phyloP scores from a whole-genome alignment of 2,888 invertebrate species.

The Taenaris catops region DNA sequence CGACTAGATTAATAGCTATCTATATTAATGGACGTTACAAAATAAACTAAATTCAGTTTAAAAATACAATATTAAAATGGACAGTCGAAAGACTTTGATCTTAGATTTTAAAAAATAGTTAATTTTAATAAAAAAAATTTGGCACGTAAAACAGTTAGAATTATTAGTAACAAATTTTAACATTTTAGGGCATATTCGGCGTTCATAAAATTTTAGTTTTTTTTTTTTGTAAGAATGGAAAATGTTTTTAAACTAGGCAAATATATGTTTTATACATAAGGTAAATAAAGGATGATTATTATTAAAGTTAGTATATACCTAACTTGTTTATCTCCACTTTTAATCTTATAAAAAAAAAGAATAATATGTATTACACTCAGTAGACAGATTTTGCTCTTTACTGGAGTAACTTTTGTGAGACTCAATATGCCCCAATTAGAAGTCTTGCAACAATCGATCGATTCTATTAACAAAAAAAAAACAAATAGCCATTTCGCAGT shows the following conservation, averaged over 20 bases:
- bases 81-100: conserved; percentile 1
- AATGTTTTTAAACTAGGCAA: background rate
- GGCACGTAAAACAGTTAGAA: background rate
- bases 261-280: background rate
- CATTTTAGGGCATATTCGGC: too few relatives aligned
- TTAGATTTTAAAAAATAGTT: background rate
- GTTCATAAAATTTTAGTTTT: too few relatives aligned
- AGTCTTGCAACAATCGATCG: conserved; percentile 10
- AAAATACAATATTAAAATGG: conserved; percentile 1
- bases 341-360: too few relatives aligned
- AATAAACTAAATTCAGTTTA: conserved; percentile 1
- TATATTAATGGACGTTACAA: conserved; percentile 24
- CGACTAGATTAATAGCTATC: conserved; percentile 46
- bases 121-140: background rate
- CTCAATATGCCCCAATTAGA: background rate
- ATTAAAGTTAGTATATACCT: too few relatives aligned
- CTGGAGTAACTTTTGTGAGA: too few relatives aligned
- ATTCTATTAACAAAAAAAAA: conserved; percentile 25
- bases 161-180: background rate
- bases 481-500: conserved; percentile 47
- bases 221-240: too few relatives aligned
- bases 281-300: too few relatives aligned
- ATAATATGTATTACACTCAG: too few relatives aligned
- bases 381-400: too few relatives aligned
- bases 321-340: too few relatives aligned